These are phyloP conservation scores for Siphlonurus alternatus DNA, from an alignment of 2,888 invertebrate species.

Conservation along the genomic window DNA sequence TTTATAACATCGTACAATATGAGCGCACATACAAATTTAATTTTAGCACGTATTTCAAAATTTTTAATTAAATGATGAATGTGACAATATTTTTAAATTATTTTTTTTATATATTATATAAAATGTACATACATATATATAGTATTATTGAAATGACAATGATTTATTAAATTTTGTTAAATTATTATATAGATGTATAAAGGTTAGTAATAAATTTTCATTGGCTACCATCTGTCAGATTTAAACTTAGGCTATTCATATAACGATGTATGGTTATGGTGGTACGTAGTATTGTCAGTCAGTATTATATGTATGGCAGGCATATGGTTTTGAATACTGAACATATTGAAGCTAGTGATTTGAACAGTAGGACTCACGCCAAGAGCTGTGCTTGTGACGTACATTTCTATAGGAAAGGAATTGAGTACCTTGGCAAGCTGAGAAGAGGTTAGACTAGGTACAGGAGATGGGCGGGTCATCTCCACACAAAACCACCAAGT, in stretches of 20 bases:
- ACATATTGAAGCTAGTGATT: no score
- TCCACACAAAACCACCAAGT: not conserved
- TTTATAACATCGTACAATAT: no score
- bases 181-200: not conserved
- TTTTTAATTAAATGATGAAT: no score
- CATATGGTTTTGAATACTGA: no score
- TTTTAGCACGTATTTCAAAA: no score
- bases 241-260: not conserved
- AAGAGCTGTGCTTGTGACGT: not conserved
- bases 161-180: not conserved
- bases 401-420: no score
- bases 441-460: not conserved
- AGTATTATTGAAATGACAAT: not conserved
- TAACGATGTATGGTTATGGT: not conserved
- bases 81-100: no score
- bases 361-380: no score
- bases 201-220: not conserved
- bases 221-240: not conserved
- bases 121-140: no score
- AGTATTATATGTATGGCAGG: not conserved
- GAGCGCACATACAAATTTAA: no score
- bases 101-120: no score
- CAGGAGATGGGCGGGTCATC: not conserved
- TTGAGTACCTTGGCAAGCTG: no score
- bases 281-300: not conserved